Conservation (phyloP, 2,113 vertebrate species). For the Eurypyga helias region DNA sequence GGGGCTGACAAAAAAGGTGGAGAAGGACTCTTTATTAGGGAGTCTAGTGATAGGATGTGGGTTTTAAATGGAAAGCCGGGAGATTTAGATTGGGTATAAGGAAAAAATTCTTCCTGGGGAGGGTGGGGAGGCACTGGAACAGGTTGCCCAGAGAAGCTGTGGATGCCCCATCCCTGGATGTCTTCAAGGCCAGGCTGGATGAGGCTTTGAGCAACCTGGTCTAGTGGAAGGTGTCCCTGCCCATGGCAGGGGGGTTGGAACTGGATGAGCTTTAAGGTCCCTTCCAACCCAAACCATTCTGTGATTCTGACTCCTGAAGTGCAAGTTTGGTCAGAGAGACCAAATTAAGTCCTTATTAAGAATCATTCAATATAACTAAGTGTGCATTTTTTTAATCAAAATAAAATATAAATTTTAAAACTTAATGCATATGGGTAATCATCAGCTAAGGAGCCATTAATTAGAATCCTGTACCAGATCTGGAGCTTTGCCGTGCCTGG, state of each 20-base stretch:
- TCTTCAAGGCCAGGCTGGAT: background rate
- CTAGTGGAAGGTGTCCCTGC: background rate
- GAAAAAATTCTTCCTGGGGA: background rate
- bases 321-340: background rate
- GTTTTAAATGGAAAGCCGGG: background rate
- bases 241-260: background rate
- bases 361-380: background rate
- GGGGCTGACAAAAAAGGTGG: background rate
- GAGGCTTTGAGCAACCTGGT: background rate
- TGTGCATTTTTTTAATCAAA: background rate
- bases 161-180: background rate
- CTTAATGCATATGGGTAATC: background rate
- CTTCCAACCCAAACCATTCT: background rate
- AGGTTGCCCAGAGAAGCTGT: background rate
- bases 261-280: background rate
- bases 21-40: background rate
- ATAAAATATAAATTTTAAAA: constrained; percentile 13
- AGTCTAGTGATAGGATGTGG: background rate
- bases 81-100: background rate
- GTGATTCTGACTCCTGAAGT: background rate
- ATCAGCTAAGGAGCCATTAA: background rate
- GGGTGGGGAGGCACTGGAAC: background rate
- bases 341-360: background rate
- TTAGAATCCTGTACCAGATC: background rate
- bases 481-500: background rate